These are phyloP conservation scores for Tenebrosternarchus preto DNA, from an alignment of 2,113 vertebrate genomes.

Conservation along the genomic window DNA sequence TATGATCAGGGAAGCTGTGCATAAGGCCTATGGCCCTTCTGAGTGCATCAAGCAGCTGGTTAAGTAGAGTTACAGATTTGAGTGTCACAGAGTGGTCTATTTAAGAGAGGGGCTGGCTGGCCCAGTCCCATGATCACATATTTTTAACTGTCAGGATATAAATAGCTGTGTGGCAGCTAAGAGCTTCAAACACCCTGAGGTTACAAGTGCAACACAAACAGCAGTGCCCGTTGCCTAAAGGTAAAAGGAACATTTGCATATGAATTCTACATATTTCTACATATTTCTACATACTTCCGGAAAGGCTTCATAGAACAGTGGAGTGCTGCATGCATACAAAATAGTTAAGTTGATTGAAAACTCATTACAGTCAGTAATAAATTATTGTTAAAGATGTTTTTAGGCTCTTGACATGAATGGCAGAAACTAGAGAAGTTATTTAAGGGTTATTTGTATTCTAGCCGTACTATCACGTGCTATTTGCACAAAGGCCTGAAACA, in stretches of 20 bases:
- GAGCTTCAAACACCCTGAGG: slow-evolving; percentile 53
- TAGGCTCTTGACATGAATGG: neutral
- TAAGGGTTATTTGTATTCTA: neutral
- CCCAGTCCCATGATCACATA: slow-evolving; percentile 79
- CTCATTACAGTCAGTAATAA: slow-evolving; percentile 7
- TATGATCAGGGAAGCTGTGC: neutral
- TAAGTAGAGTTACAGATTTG: slow-evolving; percentile 16
- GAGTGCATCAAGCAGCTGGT: slow-evolving; percentile 14
- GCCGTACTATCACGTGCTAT: no score
- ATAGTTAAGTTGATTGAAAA: neutral
- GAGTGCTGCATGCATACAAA: slow-evolving; percentile 41
- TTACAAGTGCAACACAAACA: slow-evolving; percentile 45
- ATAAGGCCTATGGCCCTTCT: neutral
- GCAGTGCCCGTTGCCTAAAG: slow-evolving; percentile 61
- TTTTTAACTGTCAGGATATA: slow-evolving; percentile 84
- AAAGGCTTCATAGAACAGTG: slow-evolving; percentile 5
- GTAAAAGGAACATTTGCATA: slow-evolving; percentile 61
- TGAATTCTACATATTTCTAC: slow-evolving; percentile 27
- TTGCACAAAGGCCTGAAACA: neutral
- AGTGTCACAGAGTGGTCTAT: slow-evolving; percentile 54
- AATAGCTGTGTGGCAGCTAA: slow-evolving; percentile 66
- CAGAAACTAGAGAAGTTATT: slow-evolving; percentile 37
- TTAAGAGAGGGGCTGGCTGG: slow-evolving; percentile 60
- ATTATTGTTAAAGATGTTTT: neutral
- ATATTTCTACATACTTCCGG: slow-evolving; percentile 30